Percentiles rank a stretch among this genome's conserved stretches.
Evolutionary conservation across 2,113 vertebrate species (phyloP).

Genomic region (Pluvianellus socialis): DNA sequence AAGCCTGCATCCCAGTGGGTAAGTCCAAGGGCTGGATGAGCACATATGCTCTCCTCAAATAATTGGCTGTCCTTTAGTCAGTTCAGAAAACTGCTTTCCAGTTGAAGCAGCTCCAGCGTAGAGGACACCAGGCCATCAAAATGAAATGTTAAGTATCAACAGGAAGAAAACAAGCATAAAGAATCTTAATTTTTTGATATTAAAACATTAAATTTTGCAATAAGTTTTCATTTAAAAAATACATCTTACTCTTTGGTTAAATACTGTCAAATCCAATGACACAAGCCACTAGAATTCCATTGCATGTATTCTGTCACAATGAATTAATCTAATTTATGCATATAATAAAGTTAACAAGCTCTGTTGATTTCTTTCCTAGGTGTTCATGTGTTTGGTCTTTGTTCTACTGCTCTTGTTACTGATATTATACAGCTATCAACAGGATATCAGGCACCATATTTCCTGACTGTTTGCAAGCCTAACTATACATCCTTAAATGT

Average conservation of each 20-base stretch:
- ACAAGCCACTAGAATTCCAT: background rate
- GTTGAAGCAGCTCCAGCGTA: background rate
- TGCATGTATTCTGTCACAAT: background rate
- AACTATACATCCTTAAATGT: constrained; percentile 93
- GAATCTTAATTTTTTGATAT: background rate
- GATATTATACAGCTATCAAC: constrained; percentile 96
- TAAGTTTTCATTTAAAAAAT: background rate
- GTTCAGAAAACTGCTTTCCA: background rate
- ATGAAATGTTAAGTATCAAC: background rate
- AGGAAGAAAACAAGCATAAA: background rate
- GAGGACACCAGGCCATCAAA: background rate
- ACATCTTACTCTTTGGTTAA: background rate
- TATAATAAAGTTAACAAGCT: background rate
- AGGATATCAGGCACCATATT: constrained; percentile 94
- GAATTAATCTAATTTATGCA: background rate
- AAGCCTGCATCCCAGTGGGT: background rate
- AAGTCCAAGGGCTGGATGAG: background rate
- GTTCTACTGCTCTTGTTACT: constrained; percentile 94
- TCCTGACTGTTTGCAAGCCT: constrained; percentile 97
- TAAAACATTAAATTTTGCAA: background rate
- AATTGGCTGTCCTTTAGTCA: background rate
- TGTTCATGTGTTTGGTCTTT: constrained; percentile 94
- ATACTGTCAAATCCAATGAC: background rate
- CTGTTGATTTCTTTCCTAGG: constrained; percentile 73
- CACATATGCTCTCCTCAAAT: background rate